Evolutionary conservation across 2,797 vertebrate genomes (phyloP), one percentile per base, ranked within the genome.

Genomic region (Phataginus tetradactyla): DNA sequence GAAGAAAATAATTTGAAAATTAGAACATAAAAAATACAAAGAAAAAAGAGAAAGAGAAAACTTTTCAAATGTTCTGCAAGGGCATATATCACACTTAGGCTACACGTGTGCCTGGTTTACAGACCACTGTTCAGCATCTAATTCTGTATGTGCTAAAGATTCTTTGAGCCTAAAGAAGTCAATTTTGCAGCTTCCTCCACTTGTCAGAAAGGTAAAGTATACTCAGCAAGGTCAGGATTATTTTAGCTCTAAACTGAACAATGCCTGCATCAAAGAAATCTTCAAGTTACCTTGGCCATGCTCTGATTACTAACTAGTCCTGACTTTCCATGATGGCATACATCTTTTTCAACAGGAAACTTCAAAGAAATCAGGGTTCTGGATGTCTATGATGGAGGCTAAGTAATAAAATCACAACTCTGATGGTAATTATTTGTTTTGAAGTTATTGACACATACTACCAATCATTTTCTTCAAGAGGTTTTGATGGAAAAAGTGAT

Each of bases 221-320:
- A 64, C 42, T 96, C 78, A 81, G 57, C 86, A 88, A 93, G 77
- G 53, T 90, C 81, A 92, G 69, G 68, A 83, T 90, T 71, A 63
- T 88, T 97, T 95, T 94, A 95, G 32, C 57, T 96, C 45, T 85
- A 90, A 90, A 88, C 4, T 74, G 80, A 95, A 51, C 55, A 94
- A 96, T 59, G 74, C 83, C 83, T 80, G 64, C 89, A 87, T 96
- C 95, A 97, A 97, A 95, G 96, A 80, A 96, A 81, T 17, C 66
- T 96, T 77, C 72, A 81, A 78, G 72, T 93, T 88, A 96, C 87
- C 87, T 87, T 90, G 78, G 57, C 57, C 23, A 68, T 92, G 90
- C 87, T 80, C 75, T 68, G 95, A 81, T 90, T 86, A 88, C 94
- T 92, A 95, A 91, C 78, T 51, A 87, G 87, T 75, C 21, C 57